Evolutionary conservation across 2,113 vertebrate species (phyloP), one percentile per base, ranked within the genome.

Genomic region (Gopherus flavomarginatus): DNA sequence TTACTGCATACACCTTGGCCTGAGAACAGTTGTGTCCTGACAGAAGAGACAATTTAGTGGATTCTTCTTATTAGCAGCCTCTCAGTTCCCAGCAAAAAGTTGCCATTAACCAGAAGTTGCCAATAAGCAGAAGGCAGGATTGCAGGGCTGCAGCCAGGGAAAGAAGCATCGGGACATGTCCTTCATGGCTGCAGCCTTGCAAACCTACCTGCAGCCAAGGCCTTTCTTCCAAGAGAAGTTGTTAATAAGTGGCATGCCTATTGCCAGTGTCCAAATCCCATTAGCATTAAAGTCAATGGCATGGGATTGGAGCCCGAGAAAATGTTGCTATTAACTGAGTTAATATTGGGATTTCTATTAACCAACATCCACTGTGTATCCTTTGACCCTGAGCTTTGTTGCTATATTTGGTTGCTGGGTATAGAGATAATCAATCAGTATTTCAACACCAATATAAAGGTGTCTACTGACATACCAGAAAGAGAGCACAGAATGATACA

Each of bases 381-480:
- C 47, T 47, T 53, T 35, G 78, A 47, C 59, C 92, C 2, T 26
- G 26, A 95, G 8, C 69, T 57, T 90, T 94, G 83, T 93, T 96
- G 49, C 1, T 96, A 88, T 42, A 93, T 92, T 93, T 95, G 81
- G 84, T 84, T 83, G 29, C 69, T 96, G 69, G 83, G 44, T 54
- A 85, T 49, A 92, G 92, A 93, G 31, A 90, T 6, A 79, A 42
- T 47, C 26, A 52, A 89, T 13, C 65, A 92, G 54, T 54, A 81
- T 29, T 81, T 87, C 62, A 86, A 8, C 53, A 90, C 44, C 87
- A 91, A 92, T 87, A 90, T 94, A 90, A 95, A 96, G 69, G 53
- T 94, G 54, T 90, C 90, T 96, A 92, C 87, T 96, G 59, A 14
- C 59, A 75, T 38, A 85, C 1, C 5, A 88, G 87, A 94, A 90